A percentile compares a stretch with the other conserved stretches of the same genome.
phyloP scores from a whole-genome alignment of 2,113 vertebrate genomes.

The Oncorhynchus nerka region DNA sequence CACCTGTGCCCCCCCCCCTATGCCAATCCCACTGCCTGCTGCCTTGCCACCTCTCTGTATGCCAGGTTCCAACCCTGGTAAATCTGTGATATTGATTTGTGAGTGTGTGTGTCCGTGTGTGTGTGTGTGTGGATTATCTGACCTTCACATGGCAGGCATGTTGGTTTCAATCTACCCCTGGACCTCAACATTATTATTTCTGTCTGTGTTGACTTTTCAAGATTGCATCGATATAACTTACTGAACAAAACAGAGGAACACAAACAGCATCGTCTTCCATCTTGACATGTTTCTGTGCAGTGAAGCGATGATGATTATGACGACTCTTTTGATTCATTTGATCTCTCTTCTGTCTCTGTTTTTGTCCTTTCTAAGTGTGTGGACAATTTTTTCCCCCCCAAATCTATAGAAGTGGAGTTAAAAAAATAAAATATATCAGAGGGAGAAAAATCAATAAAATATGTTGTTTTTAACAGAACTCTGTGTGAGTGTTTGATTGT shows the following conservation, averaged over 20 bases:
- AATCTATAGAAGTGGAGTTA: constrained; percentile 65
- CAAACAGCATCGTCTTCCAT: constrained; percentile 56
- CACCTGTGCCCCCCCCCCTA: not conserved
- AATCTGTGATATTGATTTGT: constrained; percentile 19
- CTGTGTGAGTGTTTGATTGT: constrained; percentile 50
- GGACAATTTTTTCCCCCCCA: constrained; percentile 50
- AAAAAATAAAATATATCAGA: constrained; percentile 58
- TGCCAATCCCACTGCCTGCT: constrained; percentile 16
- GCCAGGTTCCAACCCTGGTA: constrained; percentile 36
- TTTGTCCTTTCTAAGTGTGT: constrained; percentile 37
- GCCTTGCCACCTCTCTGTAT: constrained; percentile 24
- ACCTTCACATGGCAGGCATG: constrained; percentile 45
- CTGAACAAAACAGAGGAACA: constrained; percentile 27
- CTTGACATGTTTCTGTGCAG: constrained; percentile 59
- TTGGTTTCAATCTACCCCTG: constrained; percentile 44
- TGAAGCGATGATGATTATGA: constrained; percentile 61
- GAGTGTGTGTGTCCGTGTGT: constrained; percentile 24
- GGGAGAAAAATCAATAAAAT: constrained; percentile 64
- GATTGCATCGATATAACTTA: constrained; percentile 36
- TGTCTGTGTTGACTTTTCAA: constrained; percentile 39
- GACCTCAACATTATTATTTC: constrained; percentile 38
- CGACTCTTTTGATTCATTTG: constrained; percentile 50
- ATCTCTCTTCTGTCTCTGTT: constrained; percentile 45
- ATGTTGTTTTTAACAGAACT: constrained; percentile 74
- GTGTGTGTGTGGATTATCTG: constrained; percentile 33